Percentiles rank a stretch among this genome's conserved stretches.
Conservation (phyloP, 1,140 invertebrate genomes). For the Drosophila mauritiana region DNA sequence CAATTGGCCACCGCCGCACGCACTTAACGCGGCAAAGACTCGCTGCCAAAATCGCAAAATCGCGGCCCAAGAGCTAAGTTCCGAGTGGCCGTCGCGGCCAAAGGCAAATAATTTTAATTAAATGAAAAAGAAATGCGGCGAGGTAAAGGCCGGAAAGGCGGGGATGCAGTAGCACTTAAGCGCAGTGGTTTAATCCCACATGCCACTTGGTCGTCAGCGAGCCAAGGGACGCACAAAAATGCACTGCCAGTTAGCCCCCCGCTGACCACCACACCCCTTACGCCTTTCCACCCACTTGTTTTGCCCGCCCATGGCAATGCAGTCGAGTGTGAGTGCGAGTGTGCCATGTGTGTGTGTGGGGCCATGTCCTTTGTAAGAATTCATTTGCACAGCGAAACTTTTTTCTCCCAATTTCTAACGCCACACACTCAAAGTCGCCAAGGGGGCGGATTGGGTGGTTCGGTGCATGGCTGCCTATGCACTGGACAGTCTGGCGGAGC, state of each 20-base stretch:
- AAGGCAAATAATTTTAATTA: conserved; percentile 83
- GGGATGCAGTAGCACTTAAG: conserved; percentile 63
- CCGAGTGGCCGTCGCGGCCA: conserved; percentile 61
- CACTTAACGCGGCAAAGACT: conserved; percentile 64
- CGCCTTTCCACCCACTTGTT: not conserved
- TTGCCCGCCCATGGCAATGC: conserved; percentile 19
- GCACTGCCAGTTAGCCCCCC: conserved; percentile 42
- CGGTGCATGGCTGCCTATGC: not conserved
- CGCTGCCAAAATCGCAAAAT: conserved; percentile 45
- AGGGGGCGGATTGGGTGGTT: conserved; percentile 21
- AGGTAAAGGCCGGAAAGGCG: not conserved
- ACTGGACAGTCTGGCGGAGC: conserved; percentile 23
- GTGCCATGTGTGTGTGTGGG: conserved; percentile 25
- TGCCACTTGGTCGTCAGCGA: conserved; percentile 79
- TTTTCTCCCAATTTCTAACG: conserved; percentile 82
- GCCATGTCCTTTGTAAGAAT: conserved; percentile 78
- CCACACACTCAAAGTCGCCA: conserved; percentile 76
- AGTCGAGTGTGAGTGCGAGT: conserved; percentile 45
- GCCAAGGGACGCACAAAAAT: conserved; percentile 75
- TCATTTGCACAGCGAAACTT: conserved; percentile 79
- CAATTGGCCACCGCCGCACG: conserved; percentile 62
- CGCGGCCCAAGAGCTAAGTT: conserved; percentile 57
- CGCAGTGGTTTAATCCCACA: conserved; percentile 67
- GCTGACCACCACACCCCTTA: no score
- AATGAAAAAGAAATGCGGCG: conserved; percentile 76